phyloP scores from a whole-genome alignment of 2,113 vertebrate species.

The Malurus alboscapulatus region DNA sequence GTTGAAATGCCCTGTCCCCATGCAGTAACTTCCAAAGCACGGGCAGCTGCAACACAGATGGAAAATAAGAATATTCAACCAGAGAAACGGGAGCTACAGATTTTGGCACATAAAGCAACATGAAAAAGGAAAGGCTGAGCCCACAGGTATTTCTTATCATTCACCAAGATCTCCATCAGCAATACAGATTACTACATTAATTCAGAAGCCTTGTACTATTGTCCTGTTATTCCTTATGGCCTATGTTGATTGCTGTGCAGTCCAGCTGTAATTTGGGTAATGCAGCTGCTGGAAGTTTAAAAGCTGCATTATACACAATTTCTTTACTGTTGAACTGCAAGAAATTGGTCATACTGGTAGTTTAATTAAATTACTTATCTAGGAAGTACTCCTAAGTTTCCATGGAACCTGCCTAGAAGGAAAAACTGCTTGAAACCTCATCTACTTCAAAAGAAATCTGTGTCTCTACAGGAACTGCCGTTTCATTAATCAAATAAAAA shows the following conservation, averaged over 20 bases:
- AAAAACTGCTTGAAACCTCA: neutral
- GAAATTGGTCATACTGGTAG: neutral
- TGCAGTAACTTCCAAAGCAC: neutral
- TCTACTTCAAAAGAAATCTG: neutral
- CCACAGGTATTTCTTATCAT: neutral
- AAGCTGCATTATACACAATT: neutral
- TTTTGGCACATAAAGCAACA: neutral
- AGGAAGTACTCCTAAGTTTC: neutral
- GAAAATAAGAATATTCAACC: neutral
- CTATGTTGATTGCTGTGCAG: neutral
- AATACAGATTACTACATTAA: neutral
- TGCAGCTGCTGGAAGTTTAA: neutral
- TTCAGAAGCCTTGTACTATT: neutral
- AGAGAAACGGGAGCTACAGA: neutral
- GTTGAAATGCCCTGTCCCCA: neutral
- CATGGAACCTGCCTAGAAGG: fast-evolving
- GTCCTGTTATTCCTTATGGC: neutral
- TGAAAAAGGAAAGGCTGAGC: neutral
- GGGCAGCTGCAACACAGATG: neutral
- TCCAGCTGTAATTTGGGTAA: neutral
- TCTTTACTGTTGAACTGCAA: neutral
- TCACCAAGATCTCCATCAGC: neutral
- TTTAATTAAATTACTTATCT: neutral
- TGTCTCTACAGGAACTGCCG: neutral
- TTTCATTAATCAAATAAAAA: neutral